phyloP scores from a whole-genome alignment of 2,113 vertebrate species.

The Phodopus roborovskii region DNA sequence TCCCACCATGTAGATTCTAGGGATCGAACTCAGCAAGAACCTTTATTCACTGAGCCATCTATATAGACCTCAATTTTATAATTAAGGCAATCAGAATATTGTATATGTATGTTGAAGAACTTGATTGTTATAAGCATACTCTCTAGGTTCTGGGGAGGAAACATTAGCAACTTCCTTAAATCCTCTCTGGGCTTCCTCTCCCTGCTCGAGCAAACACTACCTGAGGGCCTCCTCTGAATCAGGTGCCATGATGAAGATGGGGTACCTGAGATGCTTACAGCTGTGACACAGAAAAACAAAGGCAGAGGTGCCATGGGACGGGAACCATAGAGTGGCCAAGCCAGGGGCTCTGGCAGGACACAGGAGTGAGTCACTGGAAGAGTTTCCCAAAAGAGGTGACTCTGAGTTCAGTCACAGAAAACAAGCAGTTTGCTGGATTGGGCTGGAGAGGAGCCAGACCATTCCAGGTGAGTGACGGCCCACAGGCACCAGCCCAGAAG shows the following conservation, averaged over 20 bases:
- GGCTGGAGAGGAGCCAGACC: not conserved
- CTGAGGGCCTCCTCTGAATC: not conserved
- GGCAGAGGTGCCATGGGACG: not conserved
- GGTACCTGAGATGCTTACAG: not conserved
- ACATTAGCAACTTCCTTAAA: not conserved
- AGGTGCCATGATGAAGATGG: not conserved
- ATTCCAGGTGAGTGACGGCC: not conserved
- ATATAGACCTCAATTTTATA: not conserved
- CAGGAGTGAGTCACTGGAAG: not conserved
- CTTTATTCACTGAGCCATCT: not conserved
- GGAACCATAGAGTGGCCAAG: not conserved
- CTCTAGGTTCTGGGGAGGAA: slow-evolving; percentile 23
- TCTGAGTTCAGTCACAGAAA: not conserved
- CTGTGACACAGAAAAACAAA: not conserved
- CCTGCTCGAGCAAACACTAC: not conserved
- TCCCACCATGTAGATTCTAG: not conserved
- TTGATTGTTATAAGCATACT: not conserved
- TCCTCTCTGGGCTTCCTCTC: not conserved
- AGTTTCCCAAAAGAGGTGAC: slow-evolving; percentile 9
- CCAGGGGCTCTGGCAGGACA: not conserved
- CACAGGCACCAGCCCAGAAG: not conserved
- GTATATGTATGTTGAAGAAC: not conserved
- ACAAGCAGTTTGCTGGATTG: not conserved
- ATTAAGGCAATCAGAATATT: slow-evolving; percentile 18
- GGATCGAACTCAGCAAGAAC: not conserved